Conservation (phyloP, 2,113 vertebrate species). For the Conger conger region DNA sequence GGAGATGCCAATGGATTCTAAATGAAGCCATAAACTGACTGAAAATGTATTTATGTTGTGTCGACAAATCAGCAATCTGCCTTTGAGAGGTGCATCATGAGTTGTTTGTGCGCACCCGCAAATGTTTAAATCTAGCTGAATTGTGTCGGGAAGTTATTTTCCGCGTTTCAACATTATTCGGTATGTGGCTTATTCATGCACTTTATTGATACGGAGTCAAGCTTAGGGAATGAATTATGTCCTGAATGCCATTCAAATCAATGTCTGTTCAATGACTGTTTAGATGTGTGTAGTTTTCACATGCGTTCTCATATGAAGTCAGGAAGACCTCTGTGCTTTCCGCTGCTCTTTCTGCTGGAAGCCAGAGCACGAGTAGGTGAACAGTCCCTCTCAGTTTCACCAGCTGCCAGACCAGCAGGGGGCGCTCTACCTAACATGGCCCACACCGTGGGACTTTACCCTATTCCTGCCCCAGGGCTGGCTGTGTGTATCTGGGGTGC, state of each 20-base stretch:
- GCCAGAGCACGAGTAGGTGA: neutral
- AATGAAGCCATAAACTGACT: neutral
- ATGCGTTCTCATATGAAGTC: neutral
- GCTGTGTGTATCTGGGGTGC: neutral
- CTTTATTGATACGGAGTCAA: slow-evolving; percentile 14
- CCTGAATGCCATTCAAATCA: neutral
- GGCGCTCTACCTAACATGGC: neutral
- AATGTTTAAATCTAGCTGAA: neutral
- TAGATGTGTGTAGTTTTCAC: neutral
- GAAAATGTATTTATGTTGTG: slow-evolving; percentile 9
- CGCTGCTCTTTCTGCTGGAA: neutral
- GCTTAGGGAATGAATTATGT: neutral
- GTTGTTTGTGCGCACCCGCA: neutral
- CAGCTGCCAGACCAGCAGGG: neutral
- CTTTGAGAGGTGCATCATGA: neutral
- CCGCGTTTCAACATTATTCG: neutral
- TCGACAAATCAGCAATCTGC: slow-evolving; percentile 8
- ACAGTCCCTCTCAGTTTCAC: neutral
- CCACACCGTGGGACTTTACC: neutral
- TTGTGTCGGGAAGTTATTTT: neutral
- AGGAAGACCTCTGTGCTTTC: neutral
- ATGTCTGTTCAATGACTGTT: neutral
- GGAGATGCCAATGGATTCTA: neutral
- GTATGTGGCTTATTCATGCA: slow-evolving; percentile 16
- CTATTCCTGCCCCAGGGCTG: neutral